Conservation (phyloP, 2,888 invertebrate genomes). For the Chesias legatella region DNA sequence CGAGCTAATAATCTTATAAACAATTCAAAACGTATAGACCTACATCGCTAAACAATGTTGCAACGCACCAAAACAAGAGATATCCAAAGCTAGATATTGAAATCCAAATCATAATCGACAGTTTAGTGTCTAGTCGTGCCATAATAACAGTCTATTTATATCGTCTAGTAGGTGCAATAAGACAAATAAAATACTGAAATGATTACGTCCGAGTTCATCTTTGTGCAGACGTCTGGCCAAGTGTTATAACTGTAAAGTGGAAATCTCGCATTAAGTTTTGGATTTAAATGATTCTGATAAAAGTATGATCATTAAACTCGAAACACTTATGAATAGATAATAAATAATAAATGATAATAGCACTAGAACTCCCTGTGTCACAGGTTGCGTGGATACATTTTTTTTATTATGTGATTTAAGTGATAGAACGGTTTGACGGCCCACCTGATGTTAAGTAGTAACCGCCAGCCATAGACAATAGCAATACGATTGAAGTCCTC, state of each 20-base stretch:
- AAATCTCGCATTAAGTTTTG: constrained; percentile 21
- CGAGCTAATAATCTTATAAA: too few species aligned
- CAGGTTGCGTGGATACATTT: too few species aligned
- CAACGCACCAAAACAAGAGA: background rate
- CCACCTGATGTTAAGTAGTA: too few species aligned
- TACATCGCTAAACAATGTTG: background rate
- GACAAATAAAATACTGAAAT: constrained; percentile 53
- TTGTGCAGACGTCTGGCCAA: constrained; percentile 40
- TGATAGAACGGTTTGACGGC: too few species aligned
- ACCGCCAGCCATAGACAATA: too few species aligned
- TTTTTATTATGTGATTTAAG: too few species aligned
- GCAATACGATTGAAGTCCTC: too few species aligned
- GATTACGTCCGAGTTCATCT: constrained; percentile 52
- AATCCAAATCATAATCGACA: constrained; percentile 7
- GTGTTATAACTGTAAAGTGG: constrained; percentile 29
- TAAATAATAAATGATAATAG: too few species aligned
- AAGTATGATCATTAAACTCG: background rate
- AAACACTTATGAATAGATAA: too few species aligned
- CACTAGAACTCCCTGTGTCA: too few species aligned
- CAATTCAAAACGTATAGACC: background rate
- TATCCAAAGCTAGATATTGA: constrained; percentile 1
- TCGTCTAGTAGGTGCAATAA: constrained; percentile 45
- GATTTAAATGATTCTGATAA: background rate
- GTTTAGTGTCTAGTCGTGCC: constrained; percentile 28
- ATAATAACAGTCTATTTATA: constrained; percentile 39